Base-by-base conservation (phyloP, 2,888 invertebrate genomes). In the Andrena minutula region DNA sequence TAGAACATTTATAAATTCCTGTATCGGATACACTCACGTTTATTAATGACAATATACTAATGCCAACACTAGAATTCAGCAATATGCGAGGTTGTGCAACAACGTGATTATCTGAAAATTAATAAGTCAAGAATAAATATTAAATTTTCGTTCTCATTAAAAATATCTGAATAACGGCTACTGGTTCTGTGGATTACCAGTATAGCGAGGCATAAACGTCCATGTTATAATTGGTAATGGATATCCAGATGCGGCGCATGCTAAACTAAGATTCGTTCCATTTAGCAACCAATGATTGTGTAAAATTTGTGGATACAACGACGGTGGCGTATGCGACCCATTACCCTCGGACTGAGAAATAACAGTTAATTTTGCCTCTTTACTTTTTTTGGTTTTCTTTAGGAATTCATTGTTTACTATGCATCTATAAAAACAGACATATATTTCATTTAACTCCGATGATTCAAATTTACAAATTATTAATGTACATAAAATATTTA, bases 201-300 rank as follows among this genome's bases (percentile, higher is more conserved):
- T 75, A 80, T 89, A 86, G 75, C 87, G 91, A 84, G 93, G 89
- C 87, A 90, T 84, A 87, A 93, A 93, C 63, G 90, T 92, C 95
- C 95, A 95, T 68, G 90, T 88, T 72, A 94, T 88, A 73, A 90
- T 90, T 65, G 93, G 93, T 30, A 89, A 83, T 79, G 94, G 94
- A 89, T 92, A 92, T 53, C 95, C 95, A 79, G 94, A 93, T 75
- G 94, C 94, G 65, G 95, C 93, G 89, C 95, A 95, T 85, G 94
- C 95, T 79, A 95, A 88, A 71, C 91, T 91, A 66, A 94, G 92
- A 86, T 93, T 92, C 53, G 94, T 93, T 74, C 94, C 94, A 80
- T 91, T 92, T 73, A 93, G 88, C 82, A 94, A 92, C 86, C 86
- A 89, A 90, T 93, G 89, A 79, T 76, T 91, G 77, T 93, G 91